Evolutionary conservation across 2,797 vertebrate species (phyloP).

Genomic region (Gambelia wislizenii): DNA sequence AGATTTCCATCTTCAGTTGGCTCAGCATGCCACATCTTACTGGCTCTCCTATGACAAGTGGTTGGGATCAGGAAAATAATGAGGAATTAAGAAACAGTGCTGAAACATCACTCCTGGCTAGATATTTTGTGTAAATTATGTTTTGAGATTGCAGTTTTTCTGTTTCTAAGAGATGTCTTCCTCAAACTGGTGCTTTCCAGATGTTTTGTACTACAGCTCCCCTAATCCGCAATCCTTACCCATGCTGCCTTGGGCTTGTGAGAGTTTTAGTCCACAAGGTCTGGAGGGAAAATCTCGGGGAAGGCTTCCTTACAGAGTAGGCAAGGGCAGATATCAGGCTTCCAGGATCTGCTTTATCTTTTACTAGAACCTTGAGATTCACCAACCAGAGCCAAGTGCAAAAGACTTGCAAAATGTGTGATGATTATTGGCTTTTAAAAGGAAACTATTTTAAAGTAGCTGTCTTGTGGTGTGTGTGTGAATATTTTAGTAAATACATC

Average conservation of each 20-base stretch:
- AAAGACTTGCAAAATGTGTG: too few relatives aligned
- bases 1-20: conserved; percentile 54
- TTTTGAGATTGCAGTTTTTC: neutral
- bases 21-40: conserved; percentile 55
- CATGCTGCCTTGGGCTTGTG: neutral
- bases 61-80: conserved; percentile 2
- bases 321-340: neutral
- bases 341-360: too few relatives aligned
- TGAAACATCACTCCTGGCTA: neutral
- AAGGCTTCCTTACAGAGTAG: neutral
- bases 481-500: neutral
- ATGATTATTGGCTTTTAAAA: neutral
- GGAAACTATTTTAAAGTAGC: neutral
- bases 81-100: conserved; percentile 1
- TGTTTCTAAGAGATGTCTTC: neutral
- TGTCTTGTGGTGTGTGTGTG: neutral
- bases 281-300: neutral
- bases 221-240: neutral
- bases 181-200: too few relatives aligned
- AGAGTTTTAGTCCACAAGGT: neutral
- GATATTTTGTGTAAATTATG: conserved; percentile 43
- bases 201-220: too few relatives aligned
- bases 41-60: neutral
- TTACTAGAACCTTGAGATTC: too few relatives aligned
- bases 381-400: too few relatives aligned